Base-by-base conservation (phyloP, 2,797 vertebrate species). In the Gila robusta region DNA sequence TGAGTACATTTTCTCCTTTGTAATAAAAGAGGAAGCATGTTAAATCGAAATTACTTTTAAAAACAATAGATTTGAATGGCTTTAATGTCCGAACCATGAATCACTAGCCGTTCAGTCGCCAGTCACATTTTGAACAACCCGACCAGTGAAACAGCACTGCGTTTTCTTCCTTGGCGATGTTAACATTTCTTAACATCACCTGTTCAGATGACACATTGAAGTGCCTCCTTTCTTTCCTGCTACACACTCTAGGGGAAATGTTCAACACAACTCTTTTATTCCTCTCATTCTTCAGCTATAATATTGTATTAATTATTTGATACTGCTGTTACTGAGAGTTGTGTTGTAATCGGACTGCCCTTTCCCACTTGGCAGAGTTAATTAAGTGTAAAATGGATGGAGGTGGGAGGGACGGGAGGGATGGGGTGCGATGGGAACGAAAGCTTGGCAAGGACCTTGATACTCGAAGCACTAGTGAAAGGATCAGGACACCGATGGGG, bases 371-470 rank as follows among this genome's bases (percentile, higher is more conserved):
- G 86, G 74, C 88, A 81, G 84, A 91, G 88, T 84, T 93, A 92
- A 93, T 93, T 91, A 93, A 89, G 87, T 91, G 90, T 90, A 91
- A 90, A 93, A 92, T 89, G 85, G 85, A 90, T 86, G 84, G 86
- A 90, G 87, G 87, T 83, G 79, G 84, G 84, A 81, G 78, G 78
- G 54, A 59, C 10, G 64, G 85, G 85, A n/a, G 86, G 87, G 69
- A 26, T 17, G 83, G 66, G 82, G 87, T 79, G 77, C 26, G 35
- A 74, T 67, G 70, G 78, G 69, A 66, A 59, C 47, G 77, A 80
- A 71, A 82, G 83, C 70, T 78, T 85, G 83, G 87, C 72, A 78
- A 84, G 41, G 74, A 62, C 82, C 87, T 72, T 59, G 26, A 39
- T 67, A 47, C 59, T 62, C 66, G 10, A 79, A 87, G 83, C 28